phyloP scores from a whole-genome alignment of 2,113 vertebrate species.

The Reinhardtius hippoglossoides region DNA sequence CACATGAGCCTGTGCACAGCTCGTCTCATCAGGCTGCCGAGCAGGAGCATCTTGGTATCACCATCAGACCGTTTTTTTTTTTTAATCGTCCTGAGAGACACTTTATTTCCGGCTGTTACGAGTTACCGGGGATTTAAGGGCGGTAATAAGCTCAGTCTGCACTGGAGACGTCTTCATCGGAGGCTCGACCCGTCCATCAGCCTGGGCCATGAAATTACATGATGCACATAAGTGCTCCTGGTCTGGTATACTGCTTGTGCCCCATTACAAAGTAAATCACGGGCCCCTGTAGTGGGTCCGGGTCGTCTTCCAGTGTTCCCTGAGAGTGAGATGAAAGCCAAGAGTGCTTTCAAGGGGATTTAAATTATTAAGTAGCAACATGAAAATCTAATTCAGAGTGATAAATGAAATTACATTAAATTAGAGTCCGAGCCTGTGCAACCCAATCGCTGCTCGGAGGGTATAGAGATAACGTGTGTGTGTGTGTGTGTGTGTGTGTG shows the following conservation, averaged over 20 bases:
- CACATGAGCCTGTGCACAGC: background rate
- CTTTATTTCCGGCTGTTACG: background rate
- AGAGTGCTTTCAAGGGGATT: conserved; percentile 64
- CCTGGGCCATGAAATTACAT: background rate
- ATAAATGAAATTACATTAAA: conserved; percentile 78
- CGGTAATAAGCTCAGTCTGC: background rate
- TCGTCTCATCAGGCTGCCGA: background rate
- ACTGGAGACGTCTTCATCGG: background rate
- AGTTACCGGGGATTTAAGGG: background rate
- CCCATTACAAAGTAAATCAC: conserved; percentile 38
- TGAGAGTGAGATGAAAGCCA: conserved; percentile 58
- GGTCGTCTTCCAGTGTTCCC: conserved; percentile 46
- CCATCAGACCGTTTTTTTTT: background rate
- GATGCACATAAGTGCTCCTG: background rate
- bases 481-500: conserved; percentile 13
- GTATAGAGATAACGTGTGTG: conserved; percentile 52
- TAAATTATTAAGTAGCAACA: conserved; percentile 79
- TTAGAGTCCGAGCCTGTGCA: conserved; percentile 55
- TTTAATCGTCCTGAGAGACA: background rate
- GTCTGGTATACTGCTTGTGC: background rate
- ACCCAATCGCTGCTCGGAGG: conserved; percentile 55
- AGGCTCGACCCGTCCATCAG: background rate
- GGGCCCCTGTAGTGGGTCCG: background rate
- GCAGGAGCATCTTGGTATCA: background rate
- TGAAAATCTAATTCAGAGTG: conserved; percentile 77